These are phyloP conservation scores for Agrotis exclamationis DNA, from an alignment of 2,888 invertebrate genomes.

Conservation along the genomic window DNA sequence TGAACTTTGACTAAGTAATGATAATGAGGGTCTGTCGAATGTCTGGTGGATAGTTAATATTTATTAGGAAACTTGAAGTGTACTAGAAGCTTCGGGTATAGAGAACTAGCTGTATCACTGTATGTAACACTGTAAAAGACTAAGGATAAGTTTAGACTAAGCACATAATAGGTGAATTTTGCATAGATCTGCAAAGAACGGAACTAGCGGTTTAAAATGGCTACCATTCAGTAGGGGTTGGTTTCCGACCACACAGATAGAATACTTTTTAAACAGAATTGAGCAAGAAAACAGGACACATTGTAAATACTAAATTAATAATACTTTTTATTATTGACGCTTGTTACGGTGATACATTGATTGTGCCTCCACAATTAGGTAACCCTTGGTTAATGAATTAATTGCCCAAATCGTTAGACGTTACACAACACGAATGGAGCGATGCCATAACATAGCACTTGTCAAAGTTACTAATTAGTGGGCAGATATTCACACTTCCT, in stretches of 20 bases:
- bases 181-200: neutral
- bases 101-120: neutral
- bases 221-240: too few species aligned
- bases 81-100: neutral
- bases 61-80: neutral
- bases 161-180: neutral
- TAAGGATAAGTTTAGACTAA: neutral
- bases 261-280: too few species aligned
- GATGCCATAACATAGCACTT: slow-evolving; percentile 31
- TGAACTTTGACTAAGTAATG: slow-evolving; percentile 11
- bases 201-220: too few species aligned
- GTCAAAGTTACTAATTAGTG: slow-evolving; percentile 37
- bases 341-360: neutral
- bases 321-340: neutral
- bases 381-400: neutral
- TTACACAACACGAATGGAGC: slow-evolving; percentile 26
- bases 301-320: too few species aligned
- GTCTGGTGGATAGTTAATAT: slow-evolving; percentile 3
- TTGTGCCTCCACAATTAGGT: neutral
- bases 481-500: slow-evolving; percentile 18
- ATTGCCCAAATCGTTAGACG: neutral
- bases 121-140: neutral
- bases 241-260: too few species aligned
- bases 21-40: neutral
- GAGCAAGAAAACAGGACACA: too few species aligned